Conservation (phyloP, 2,797 vertebrate genomes). For the Aselliscus stoliczkanus region DNA sequence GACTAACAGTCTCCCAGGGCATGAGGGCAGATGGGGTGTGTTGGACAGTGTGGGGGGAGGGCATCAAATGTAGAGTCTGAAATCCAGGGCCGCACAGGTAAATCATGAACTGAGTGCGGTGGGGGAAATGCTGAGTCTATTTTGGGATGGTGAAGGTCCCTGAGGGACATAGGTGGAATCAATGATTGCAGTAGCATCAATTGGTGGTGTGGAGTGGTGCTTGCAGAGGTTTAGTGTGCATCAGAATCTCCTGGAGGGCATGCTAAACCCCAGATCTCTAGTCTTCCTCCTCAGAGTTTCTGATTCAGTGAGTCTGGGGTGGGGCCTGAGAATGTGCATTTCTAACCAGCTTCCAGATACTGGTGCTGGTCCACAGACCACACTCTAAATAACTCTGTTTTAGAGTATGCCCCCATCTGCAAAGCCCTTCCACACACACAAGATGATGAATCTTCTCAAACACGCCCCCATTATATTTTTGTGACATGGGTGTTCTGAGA, state of each 20-base stretch:
- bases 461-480: neutral
- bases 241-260: neutral
- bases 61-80: neutral
- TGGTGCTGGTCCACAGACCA: no score
- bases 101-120: no score
- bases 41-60: neutral
- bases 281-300: neutral
- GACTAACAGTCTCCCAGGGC: neutral
- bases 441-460: neutral
- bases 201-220: neutral
- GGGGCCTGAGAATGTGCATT: neutral
- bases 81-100: neutral
- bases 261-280: neutral
- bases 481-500: slow-evolving; percentile 6
- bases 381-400: neutral
- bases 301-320: neutral
- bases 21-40: neutral
- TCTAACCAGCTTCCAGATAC: neutral
- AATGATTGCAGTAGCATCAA: neutral
- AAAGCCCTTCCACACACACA: neutral
- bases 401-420: neutral
- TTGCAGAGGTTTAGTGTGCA: neutral
- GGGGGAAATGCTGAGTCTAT: neutral
- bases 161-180: neutral
- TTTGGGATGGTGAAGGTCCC: neutral